Evolutionary conservation across 2,113 vertebrate genomes (phyloP), one percentile per base, ranked within the genome.

Genomic region (Lepisosteus osseus): DNA sequence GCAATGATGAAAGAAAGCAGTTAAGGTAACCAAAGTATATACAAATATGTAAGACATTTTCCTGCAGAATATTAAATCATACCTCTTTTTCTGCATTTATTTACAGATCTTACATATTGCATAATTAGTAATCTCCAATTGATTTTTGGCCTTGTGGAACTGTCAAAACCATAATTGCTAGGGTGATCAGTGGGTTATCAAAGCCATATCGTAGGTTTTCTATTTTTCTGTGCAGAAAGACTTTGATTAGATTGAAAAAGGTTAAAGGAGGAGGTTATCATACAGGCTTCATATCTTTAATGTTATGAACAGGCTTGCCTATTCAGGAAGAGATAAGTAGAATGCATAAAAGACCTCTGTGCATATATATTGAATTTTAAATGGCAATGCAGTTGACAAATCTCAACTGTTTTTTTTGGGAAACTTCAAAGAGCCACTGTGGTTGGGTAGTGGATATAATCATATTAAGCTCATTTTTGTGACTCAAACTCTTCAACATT

Each of bases 91-190:
- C 29, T 29, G 44, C 1, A 57, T 42, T 59, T 8, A 65, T 66
- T 54, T 65, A 41, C 65, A 72, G 77, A 76, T 77, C 79, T 77
- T 79, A 78, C 81, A 91, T 89, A 88, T 90, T 86, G 88, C 80
- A 77, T 79, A 79, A 78, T 65, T 78, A 76, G 83, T 90, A 90
- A 92, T 92, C 29, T 29, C 29, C 29, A 29, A 29, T 29, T 29
- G 29, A 29, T 29, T 29, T 2, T 74, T 67, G 83, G 84, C 84
- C 86, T 88, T 86, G 85, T 84, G 81, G 76, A 83, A 82, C 87
- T 90, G 90, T 90, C 89, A 89, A 86, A 84, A 81, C 83, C 83
- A 82, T 89, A 89, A 90, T 89, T 90, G 90, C 88, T 82, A 78
- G 80, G 87, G 86, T 29, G 87, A 86, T 86, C 82, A 79, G 87